Percentiles rank a stretch among this genome's conserved stretches.
phyloP scores from a whole-genome alignment of 2,113 vertebrate species.

The Sorex fumeus region DNA sequence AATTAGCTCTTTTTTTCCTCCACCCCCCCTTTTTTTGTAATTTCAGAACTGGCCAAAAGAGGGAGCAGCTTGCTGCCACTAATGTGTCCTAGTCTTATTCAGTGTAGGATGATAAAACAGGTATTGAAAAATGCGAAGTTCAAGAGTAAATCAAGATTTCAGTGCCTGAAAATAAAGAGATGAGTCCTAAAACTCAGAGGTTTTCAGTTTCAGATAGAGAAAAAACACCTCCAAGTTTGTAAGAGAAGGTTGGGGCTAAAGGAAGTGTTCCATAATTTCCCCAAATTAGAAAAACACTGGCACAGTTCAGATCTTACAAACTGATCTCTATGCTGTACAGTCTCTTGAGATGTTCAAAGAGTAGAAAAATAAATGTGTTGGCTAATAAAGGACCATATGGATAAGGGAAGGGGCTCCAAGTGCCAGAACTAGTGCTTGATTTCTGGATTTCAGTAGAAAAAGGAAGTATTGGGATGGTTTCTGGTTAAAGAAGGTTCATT shows the following conservation, averaged over 20 bases:
- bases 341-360: constrained; percentile 4
- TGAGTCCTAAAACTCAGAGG: not conserved
- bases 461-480: not conserved
- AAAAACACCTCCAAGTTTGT: not conserved
- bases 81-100: not conserved
- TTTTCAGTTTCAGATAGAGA: not conserved
- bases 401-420: not conserved
- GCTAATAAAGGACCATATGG: constrained; percentile 12
- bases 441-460: not conserved
- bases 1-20: constrained; percentile 62
- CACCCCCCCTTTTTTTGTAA: not conserved
- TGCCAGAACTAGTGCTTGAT: not conserved
- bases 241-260: not conserved
- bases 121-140: constrained; percentile 14
- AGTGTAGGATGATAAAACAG: not conserved
- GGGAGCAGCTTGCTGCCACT: constrained; percentile 77
- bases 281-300: not conserved
- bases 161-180: constrained; percentile 34
- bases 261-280: constrained; percentile 7
- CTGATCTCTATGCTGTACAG: not conserved
- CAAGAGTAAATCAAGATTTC: constrained; percentile 2
- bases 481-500: not conserved
- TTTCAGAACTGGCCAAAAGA: constrained; percentile 74
- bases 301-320: constrained; percentile 25
- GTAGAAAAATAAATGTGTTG: not conserved